phyloP scores from a whole-genome alignment of 35 echinoderm and acorn worm species.

The Holothuria glaberrima region DNA sequence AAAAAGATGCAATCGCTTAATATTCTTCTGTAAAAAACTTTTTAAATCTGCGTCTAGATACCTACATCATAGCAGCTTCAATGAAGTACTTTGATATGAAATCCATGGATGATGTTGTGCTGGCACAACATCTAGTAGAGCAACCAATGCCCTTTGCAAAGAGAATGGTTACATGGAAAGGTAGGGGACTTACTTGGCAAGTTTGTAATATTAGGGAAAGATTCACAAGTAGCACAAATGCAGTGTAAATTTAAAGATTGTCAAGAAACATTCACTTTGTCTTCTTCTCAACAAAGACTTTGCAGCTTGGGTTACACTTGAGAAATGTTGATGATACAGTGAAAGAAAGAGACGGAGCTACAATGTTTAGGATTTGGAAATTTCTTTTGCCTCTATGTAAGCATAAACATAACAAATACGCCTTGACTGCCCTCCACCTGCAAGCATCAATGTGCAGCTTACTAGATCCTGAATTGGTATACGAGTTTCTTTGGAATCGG shows the following conservation, averaged over 20 bases:
- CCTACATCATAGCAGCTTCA: conserved; percentile 17
- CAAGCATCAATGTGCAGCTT: background rate
- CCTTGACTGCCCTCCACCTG: background rate
- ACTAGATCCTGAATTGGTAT: background rate
- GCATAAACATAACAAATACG: background rate
- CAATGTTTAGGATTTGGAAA: background rate
- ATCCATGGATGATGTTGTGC: background rate
- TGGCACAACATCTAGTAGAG: background rate
- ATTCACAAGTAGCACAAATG: background rate
- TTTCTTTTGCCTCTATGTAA: background rate
- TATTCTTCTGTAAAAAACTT: background rate
- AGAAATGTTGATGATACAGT: conserved; percentile 11
- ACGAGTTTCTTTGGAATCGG: background rate
- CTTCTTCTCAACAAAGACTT: background rate
- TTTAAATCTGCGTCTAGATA: background rate
- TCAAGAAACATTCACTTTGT: background rate
- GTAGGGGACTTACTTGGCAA: conserved; percentile 18
- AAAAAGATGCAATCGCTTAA: background rate
- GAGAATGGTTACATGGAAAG: background rate
- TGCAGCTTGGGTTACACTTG: background rate
- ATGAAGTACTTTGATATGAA: conserved; percentile 31
- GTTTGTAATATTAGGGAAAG: conserved; percentile 9
- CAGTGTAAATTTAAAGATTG: background rate
- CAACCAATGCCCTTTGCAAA: background rate
- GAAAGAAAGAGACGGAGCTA: conserved; percentile 13